These are phyloP conservation scores for Euplagia quadripunctaria DNA, from an alignment of 2,888 invertebrate genomes.

Conservation along the genomic window DNA sequence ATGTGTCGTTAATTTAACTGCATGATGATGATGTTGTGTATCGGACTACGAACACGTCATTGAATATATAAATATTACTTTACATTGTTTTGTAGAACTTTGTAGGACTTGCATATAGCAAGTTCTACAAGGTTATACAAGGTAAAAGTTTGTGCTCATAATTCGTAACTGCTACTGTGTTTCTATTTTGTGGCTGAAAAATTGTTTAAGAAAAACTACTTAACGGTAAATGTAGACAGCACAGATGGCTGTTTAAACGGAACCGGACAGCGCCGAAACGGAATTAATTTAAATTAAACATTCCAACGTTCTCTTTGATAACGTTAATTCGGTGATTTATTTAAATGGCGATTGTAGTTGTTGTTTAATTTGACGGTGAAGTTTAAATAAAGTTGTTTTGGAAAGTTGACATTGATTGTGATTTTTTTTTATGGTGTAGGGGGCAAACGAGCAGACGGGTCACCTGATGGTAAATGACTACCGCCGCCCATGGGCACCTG, in stretches of 20 bases:
- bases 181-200: not conserved
- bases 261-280: not conserved
- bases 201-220: not conserved
- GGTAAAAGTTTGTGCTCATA: not conserved
- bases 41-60: too few relatives aligned
- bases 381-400: not conserved
- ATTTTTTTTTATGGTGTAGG: not conserved
- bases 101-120: not conserved
- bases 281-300: constrained; percentile 9
- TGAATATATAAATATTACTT: too few relatives aligned
- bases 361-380: not conserved
- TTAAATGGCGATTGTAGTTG: not conserved
- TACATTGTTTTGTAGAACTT: too few relatives aligned
- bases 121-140: not conserved
- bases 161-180: not conserved
- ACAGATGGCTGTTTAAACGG: not conserved
- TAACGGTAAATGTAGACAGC: not conserved
- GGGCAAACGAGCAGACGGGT: too few relatives aligned
- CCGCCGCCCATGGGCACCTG: too few relatives aligned
- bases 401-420: not conserved
- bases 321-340: not conserved
- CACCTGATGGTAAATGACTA: too few relatives aligned
- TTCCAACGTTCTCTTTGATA: constrained; percentile 2
- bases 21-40: too few relatives aligned
- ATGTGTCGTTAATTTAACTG: too few relatives aligned